Evolutionary conservation across 2,113 vertebrate genomes (phyloP).

Genomic region (Alouatta palliata): DNA sequence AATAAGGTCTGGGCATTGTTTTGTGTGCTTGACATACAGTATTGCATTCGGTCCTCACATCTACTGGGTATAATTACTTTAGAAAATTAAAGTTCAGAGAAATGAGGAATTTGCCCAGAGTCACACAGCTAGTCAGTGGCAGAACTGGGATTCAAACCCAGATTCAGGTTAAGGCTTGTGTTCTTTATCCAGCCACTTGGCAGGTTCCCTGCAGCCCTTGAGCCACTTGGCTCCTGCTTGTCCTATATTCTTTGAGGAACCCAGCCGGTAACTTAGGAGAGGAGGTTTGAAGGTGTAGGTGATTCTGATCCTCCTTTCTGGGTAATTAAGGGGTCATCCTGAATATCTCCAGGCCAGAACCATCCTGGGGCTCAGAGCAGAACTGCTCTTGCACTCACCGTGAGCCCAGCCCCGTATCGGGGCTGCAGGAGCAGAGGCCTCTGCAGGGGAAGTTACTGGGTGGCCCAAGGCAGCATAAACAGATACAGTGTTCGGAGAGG

Average conservation of each 20-base stretch:
- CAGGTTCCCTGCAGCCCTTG: neutral
- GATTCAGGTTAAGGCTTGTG: slow-evolving; percentile 48
- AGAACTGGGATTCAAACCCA: slow-evolving; percentile 40
- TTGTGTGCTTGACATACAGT: neutral
- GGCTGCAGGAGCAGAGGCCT: neutral
- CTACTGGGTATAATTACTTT: slow-evolving; percentile 27
- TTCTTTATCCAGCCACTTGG: slow-evolving; percentile 21
- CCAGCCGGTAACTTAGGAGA: neutral
- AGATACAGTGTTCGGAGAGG: neutral
- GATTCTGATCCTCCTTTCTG: neutral
- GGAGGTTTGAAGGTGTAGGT: neutral
- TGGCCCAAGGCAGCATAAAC: neutral
- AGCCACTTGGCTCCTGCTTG: neutral
- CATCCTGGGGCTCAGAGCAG: neutral
- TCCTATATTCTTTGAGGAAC: neutral
- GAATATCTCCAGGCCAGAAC: neutral
- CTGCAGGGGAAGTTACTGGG: neutral
- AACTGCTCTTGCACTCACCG: neutral
- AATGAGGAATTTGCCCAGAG: slow-evolving; percentile 59
- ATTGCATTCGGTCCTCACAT: slow-evolving; percentile 35
- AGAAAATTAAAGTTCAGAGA: slow-evolving; percentile 55
- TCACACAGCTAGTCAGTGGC: slow-evolving; percentile 46
- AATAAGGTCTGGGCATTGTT: slow-evolving; percentile 59
- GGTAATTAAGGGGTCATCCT: neutral
- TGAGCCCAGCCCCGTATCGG: neutral